Evolutionary conservation across 1,140 invertebrate species (phyloP).

Genomic region (Nebria ingens): DNA sequence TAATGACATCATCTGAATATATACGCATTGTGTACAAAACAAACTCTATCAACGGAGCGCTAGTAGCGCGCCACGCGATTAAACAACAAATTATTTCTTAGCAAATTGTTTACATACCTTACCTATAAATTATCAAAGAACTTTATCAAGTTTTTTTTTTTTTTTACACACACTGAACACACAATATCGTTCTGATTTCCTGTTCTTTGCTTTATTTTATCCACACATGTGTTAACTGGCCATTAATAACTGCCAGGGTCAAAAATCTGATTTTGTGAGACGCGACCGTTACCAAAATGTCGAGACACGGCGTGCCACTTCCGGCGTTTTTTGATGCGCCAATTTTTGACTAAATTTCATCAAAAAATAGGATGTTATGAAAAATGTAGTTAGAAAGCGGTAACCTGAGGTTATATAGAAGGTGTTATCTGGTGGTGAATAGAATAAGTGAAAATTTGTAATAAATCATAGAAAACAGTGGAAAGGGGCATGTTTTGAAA

Average conservation of each 20-base stretch:
- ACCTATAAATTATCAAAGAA: not conserved
- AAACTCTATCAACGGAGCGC: not conserved
- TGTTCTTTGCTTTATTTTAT: too few species aligned
- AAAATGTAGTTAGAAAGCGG: too few species aligned
- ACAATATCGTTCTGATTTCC: too few species aligned
- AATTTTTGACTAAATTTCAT: too few species aligned
- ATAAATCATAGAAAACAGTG: not conserved
- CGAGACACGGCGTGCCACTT: not conserved
- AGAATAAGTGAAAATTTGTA: not conserved
- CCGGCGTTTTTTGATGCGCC: not conserved
- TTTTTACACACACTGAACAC: not conserved
- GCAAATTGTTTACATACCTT: not conserved
- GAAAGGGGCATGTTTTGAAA: not conserved
- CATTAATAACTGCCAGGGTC: too few species aligned
- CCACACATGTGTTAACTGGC: too few species aligned
- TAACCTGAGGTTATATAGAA: too few species aligned
- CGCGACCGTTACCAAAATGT: too few species aligned
- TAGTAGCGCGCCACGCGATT: not conserved
- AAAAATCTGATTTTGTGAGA: too few species aligned
- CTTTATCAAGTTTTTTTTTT: not conserved
- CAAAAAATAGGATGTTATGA: too few species aligned
- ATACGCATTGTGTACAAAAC: not conserved
- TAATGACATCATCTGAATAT: not conserved
- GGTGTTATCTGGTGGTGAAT: not conserved
- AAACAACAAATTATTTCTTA: not conserved